Conservation (phyloP, 2,888 invertebrate genomes). For the Drosophila recens region DNA sequence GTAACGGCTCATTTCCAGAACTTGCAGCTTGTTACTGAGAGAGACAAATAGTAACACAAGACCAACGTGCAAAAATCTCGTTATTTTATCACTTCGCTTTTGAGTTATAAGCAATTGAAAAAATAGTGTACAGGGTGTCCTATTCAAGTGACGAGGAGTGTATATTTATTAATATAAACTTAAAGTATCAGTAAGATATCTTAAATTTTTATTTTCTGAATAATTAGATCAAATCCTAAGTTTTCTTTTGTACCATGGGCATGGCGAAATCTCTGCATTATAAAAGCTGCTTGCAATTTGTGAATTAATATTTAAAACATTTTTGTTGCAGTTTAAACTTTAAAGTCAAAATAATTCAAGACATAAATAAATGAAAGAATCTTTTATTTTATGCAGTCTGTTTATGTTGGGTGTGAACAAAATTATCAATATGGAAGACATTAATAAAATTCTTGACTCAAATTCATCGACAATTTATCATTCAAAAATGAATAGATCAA, state of each 20-base stretch:
- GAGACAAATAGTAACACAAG: too few species aligned
- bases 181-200: too few species aligned
- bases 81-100: too few species aligned
- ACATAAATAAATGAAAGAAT: not conserved
- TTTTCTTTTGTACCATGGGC: not conserved
- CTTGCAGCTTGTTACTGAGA: too few species aligned
- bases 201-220: not conserved
- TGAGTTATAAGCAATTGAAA: too few species aligned
- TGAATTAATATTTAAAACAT: not conserved
- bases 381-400: not conserved
- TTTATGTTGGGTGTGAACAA: not conserved
- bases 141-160: too few species aligned
- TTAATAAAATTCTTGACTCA: not conserved
- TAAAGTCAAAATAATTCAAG: not conserved
- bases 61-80: too few species aligned
- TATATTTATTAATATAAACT: too few species aligned
- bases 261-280: not conserved
- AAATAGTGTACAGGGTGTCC: too few species aligned
- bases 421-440: not conserved
- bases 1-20: too few species aligned
- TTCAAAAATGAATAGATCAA: not conserved
- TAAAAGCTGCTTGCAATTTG: not conserved
- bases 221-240: not conserved
- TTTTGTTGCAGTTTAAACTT: not conserved
- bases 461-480: not conserved